Evolutionary conservation across 2,888 invertebrate genomes (phyloP).

Genomic region (Notocelia uddmanniana): DNA sequence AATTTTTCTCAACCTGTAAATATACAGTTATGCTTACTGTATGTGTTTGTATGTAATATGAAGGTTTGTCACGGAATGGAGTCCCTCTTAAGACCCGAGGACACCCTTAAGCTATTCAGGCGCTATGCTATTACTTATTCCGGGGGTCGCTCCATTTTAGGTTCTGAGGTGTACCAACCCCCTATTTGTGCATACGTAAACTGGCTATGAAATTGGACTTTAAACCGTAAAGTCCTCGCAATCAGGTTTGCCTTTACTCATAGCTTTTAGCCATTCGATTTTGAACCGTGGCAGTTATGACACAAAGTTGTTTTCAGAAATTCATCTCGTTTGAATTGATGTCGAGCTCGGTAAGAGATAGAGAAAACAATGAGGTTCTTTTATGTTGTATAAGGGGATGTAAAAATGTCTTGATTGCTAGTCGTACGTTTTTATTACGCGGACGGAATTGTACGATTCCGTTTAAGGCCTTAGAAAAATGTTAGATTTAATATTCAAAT

Average conservation of each 20-base stretch:
- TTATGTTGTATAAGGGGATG: conserved; percentile 8
- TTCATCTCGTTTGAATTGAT: neutral
- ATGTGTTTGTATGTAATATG: too few species aligned
- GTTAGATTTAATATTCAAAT: neutral
- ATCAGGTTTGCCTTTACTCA: neutral
- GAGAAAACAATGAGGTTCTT: neutral
- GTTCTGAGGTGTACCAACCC: conserved; percentile 18
- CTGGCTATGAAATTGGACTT: conserved; percentile 28
- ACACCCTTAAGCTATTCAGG: neutral
- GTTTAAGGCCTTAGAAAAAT: conserved; percentile 11
- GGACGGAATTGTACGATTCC: neutral
- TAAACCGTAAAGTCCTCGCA: neutral
- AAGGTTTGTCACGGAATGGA: neutral
- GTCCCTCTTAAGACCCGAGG: neutral
- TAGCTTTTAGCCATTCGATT: neutral
- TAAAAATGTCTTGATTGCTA: conserved; percentile 17
- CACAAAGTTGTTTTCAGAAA: neutral
- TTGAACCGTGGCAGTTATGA: neutral
- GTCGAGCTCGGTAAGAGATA: too few species aligned
- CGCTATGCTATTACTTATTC: conserved; percentile 28
- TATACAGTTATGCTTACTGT: too few species aligned
- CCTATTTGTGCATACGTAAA: conserved; percentile 34
- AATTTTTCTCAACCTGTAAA: too few species aligned
- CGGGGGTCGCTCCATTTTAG: conserved; percentile 4
- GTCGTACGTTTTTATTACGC: neutral